These are phyloP conservation scores for Scolanthus callimorphus DNA, from an alignment of 92 coral and sea anemone species.

Conservation along the genomic window DNA sequence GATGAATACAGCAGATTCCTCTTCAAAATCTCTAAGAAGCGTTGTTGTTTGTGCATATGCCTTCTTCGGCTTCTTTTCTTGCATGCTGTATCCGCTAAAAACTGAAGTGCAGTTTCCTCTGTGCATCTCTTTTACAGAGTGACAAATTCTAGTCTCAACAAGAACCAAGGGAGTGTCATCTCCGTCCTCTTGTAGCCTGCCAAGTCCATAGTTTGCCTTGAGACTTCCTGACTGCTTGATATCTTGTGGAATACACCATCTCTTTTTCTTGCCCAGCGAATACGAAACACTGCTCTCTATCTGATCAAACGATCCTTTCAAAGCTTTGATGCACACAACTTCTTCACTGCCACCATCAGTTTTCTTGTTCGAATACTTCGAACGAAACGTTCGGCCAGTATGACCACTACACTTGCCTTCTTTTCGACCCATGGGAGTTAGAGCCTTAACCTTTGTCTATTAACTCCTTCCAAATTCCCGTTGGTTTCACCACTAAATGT, in stretches of 20 bases:
- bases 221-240: slow-evolving; percentile 32
- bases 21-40: slow-evolving; percentile 9
- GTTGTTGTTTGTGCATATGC: slow-evolving; percentile 12
- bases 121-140: not conserved
- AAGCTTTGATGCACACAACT: not conserved
- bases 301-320: not conserved
- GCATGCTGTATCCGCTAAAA: not conserved
- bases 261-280: slow-evolving; percentile 70
- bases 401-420: not conserved
- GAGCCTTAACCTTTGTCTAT: no score
- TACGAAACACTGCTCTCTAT: slow-evolving; percentile 8
- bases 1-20: slow-evolving; percentile 18
- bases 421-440: not conserved
- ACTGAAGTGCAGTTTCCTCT: not conserved
- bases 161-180: slow-evolving; percentile 34
- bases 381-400: not conserved
- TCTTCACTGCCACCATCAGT: not conserved
- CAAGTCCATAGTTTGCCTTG: not conserved
- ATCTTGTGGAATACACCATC: slow-evolving; percentile 70
- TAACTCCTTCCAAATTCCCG: no score
- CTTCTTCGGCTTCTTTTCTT: slow-evolving; percentile 4
- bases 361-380: not conserved
- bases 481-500: no score
- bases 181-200: slow-evolving; percentile 2
- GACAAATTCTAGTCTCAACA: slow-evolving; percentile 22